These are phyloP conservation scores for Herpailurus yagouaroundi DNA, from an alignment of 2,113 vertebrate species.

Conservation along the genomic window DNA sequence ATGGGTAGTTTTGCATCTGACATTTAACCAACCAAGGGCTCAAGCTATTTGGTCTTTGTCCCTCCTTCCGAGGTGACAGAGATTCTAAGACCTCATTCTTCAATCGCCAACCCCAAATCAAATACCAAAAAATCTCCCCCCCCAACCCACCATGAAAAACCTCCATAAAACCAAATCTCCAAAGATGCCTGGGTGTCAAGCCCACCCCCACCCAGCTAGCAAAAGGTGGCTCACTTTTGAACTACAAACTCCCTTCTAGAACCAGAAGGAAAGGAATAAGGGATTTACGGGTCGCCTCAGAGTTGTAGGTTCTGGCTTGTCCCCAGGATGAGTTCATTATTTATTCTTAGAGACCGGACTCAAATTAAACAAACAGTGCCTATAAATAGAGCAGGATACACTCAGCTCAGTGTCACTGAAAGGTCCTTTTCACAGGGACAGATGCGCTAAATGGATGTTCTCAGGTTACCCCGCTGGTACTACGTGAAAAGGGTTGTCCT, in stretches of 20 bases:
- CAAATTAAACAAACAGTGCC: slow-evolving; percentile 84
- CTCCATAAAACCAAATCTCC: neutral
- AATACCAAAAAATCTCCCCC: neutral
- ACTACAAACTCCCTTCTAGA: neutral
- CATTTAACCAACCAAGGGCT: slow-evolving; percentile 13
- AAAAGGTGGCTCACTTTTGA: slow-evolving; percentile 26
- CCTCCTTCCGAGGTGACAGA: neutral
- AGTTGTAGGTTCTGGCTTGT: slow-evolving; percentile 74
- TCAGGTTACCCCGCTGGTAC: neutral
- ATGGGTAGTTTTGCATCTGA: slow-evolving; percentile 49
- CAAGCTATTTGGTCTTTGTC: neutral
- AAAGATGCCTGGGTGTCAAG: neutral
- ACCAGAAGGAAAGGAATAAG: slow-evolving; percentile 38
- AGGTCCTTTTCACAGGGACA: slow-evolving; percentile 68
- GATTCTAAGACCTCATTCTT: neutral
- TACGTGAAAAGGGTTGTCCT: neutral
- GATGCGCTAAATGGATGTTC: slow-evolving; percentile 55
- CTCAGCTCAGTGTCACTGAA: slow-evolving; percentile 75
- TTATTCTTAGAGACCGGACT: slow-evolving; percentile 84
- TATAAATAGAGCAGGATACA: slow-evolving; percentile 81
- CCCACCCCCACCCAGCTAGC: neutral
- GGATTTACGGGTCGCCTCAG: slow-evolving; percentile 53
- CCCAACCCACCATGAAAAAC: neutral
- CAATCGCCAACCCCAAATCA: neutral
- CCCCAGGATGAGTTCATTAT: slow-evolving; percentile 83